Evolutionary conservation across 2,888 invertebrate species (phyloP).

Genomic region (Dioctria rufipes): DNA sequence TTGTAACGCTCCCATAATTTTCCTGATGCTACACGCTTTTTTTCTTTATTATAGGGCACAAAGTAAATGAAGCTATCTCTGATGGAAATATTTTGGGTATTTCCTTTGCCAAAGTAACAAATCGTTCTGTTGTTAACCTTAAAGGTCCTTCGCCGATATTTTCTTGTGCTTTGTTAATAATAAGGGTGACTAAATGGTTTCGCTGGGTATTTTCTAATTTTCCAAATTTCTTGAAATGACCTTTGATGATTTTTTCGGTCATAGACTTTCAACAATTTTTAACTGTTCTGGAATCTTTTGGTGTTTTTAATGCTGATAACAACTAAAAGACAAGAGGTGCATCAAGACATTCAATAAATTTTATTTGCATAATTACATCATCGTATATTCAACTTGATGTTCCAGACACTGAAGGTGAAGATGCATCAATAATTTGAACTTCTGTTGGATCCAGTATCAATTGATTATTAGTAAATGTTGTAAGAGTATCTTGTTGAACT

Average conservation of each 20-base stretch:
- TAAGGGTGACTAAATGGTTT: background rate
- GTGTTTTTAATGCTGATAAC: background rate
- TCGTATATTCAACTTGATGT: background rate
- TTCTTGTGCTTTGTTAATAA: constrained; percentile 4
- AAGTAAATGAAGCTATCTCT: constrained; percentile 7
- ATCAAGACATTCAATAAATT: background rate
- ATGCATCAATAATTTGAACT: constrained; percentile 10
- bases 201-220: constrained; percentile 16
- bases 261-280: constrained; percentile 11
- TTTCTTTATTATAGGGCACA: background rate
- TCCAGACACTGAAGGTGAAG: background rate
- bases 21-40: background rate
- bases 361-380: background rate
- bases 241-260: constrained; percentile 15
- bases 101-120: constrained; percentile 1
- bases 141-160: constrained; percentile 1
- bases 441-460: background rate
- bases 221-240: constrained; percentile 1
- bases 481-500: background rate
- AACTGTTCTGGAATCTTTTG: background rate
- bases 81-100: background rate
- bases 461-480: background rate
- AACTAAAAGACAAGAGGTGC: background rate
- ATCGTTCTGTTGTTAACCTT: constrained; percentile 8
- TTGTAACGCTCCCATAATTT: constrained; percentile 21